Conservation (phyloP, 1,140 invertebrate species). For the Drosophila nikananu region DNA sequence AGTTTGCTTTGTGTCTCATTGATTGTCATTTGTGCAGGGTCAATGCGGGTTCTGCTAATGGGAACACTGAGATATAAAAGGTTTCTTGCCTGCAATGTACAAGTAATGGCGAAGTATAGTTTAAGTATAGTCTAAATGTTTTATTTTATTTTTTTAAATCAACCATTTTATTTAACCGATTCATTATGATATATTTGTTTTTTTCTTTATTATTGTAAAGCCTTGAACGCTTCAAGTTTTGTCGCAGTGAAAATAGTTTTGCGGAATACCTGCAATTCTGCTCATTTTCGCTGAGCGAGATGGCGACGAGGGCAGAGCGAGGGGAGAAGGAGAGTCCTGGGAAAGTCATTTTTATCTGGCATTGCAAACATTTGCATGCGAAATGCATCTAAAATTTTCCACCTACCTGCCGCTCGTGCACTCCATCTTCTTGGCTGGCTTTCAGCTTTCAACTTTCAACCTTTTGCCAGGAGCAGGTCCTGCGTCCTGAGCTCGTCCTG, state of each 20-base stretch:
- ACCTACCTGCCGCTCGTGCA: slow-evolving; percentile 32
- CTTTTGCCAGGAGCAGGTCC: slow-evolving; percentile 29
- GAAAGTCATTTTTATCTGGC: slow-evolving; percentile 72
- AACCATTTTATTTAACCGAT: not conserved
- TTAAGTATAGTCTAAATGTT: too few relatives aligned
- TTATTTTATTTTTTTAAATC: not conserved
- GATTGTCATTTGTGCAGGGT: slow-evolving; percentile 43
- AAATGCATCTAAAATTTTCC: slow-evolving; percentile 73
- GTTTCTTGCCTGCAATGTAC: too few relatives aligned
- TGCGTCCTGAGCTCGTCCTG: slow-evolving; percentile 31
- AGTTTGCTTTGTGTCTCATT: slow-evolving; percentile 48
- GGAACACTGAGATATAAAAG: slow-evolving; percentile 11
- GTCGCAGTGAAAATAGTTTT: slow-evolving; percentile 30
- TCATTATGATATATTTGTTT: not conserved
- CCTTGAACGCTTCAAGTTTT: slow-evolving; percentile 6
- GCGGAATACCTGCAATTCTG: slow-evolving; percentile 49
- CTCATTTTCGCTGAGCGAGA: slow-evolving; percentile 27
- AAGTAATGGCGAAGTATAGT: too few relatives aligned
- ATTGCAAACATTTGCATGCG: slow-evolving; percentile 78
- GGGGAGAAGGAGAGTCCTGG: slow-evolving; percentile 10
- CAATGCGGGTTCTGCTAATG: slow-evolving; percentile 47
- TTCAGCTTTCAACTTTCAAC: slow-evolving; percentile 37
- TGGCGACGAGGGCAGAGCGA: not conserved
- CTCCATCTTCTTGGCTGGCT: slow-evolving; percentile 36
- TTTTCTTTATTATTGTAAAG: not conserved